Evolutionary conservation across 2,888 invertebrate genomes (phyloP).

Genomic region (Ochropleura leucogaster): DNA sequence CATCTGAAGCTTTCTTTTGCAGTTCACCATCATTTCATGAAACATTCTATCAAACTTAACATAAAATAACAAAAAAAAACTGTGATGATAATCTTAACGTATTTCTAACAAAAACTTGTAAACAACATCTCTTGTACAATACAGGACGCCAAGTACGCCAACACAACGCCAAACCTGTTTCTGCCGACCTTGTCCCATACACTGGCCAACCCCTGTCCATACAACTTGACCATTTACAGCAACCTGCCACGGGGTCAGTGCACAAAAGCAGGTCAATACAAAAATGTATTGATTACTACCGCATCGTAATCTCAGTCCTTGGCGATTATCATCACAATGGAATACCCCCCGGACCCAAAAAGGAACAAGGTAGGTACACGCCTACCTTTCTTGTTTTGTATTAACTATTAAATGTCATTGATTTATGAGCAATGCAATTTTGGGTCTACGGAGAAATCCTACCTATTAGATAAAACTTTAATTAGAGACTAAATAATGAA

Average conservation of each 20-base stretch:
- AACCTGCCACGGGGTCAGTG: conserved; percentile 85
- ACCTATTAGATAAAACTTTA: neutral
- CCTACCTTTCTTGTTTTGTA: conserved; percentile 72
- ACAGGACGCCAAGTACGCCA: conserved; percentile 7
- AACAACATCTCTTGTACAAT: neutral
- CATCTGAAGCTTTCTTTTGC: neutral
- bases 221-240: conserved; percentile 73
- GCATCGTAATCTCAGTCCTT: conserved; percentile 74
- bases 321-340: conserved; percentile 82
- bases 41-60: neutral
- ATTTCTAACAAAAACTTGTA: conserved; percentile 10
- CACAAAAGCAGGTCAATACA: conserved; percentile 76
- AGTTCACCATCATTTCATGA: neutral
- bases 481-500: neutral
- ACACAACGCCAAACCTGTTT: neutral
- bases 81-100: no score
- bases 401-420: conserved; percentile 67
- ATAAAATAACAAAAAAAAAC: neutral
- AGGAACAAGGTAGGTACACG: conserved; percentile 66
- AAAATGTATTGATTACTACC: conserved; percentile 77
- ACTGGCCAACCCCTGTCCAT: conserved; percentile 64
- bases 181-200: conserved; percentile 44
- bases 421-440: conserved; percentile 42
- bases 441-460: neutral
- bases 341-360: conserved; percentile 77